Base-by-base conservation (phyloP, 2,888 invertebrate species). In the Lydus trimaculatus region DNA sequence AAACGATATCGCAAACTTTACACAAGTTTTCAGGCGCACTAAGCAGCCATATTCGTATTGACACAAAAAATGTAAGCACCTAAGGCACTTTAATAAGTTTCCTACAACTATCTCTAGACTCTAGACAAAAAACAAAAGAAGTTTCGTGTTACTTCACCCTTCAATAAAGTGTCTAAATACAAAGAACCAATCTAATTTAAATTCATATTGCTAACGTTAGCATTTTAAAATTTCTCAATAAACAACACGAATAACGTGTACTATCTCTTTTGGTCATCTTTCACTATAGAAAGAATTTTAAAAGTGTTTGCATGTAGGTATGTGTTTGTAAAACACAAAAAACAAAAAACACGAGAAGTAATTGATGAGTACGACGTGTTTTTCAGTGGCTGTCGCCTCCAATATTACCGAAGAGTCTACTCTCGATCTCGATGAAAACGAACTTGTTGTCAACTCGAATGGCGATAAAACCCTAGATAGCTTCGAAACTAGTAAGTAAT, bases 401-500 rank as follows among this genome's bases (percentile, higher is more conserved):
- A 89, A 89, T 82, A 81, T 86, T 70, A 88, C 88, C 60, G 87
- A 87, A 75, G 88, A 88, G 76, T 85, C 85, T 62, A 83, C 84
- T 72, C 82, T 86, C 66, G 86, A 86, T 78, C 81, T 84, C 70
- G 85, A 85, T 74, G 87, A 87, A 75, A 87, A 87, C 73, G 87
- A 88, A 78, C 84, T 87, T 69, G 83, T 88, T 72, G 85, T 87
- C 78, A 87, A 86, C 80, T 87, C 88, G 66, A 86, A 86, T 73
- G 86, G 86, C 75, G 88, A 89, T 80, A 86, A 86, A 73, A 81
- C 83, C 63, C 82, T 84, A 80, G 86, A 87, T 73, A 85, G 87
- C 74, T 88, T 88, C 78, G 88, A 89, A 85, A 89, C 89, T 76
- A 89, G 89, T 89, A 86, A 84, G 87, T 84, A 61, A 56, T 56